Evolutionary conservation across 1,140 invertebrate genomes (phyloP).

Genomic region (Brachionus asplanchnoidis): DNA sequence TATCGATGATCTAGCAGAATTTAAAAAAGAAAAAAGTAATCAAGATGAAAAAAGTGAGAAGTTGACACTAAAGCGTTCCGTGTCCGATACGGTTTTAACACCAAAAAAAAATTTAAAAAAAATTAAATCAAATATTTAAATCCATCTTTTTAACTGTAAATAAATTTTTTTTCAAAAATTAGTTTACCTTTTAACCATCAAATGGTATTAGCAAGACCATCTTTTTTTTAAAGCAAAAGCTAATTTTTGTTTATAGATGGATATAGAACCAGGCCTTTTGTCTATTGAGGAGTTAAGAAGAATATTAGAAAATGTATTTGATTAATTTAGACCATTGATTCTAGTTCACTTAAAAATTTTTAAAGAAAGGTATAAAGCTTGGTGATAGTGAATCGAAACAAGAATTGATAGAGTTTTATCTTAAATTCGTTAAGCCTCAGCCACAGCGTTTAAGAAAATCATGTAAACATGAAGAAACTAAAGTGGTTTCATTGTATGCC

Average conservation of each 20-base stretch:
- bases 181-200: not conserved
- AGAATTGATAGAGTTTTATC: not conserved
- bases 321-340: not conserved
- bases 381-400: not conserved
- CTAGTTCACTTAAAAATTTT: not conserved
- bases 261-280: not conserved
- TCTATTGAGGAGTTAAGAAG: not conserved
- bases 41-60: not conserved
- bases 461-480: not conserved
- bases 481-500: not conserved
- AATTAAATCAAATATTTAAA: not conserved
- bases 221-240: not conserved
- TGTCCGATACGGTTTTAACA: not conserved
- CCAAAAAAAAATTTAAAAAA: constrained; percentile 21
- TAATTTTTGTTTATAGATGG: not conserved
- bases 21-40: constrained; percentile 35
- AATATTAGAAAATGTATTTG: not conserved
- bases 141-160: not conserved
- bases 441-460: not conserved
- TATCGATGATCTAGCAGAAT: constrained; percentile 27
- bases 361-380: not conserved
- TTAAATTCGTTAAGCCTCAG: not conserved
- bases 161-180: not conserved
- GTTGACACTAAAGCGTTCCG: not conserved
- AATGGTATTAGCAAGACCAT: not conserved